Evolutionary conservation across 2,888 invertebrate species (phyloP), one percentile per base, ranked within the genome.

Genomic region (Xanthia togata): DNA sequence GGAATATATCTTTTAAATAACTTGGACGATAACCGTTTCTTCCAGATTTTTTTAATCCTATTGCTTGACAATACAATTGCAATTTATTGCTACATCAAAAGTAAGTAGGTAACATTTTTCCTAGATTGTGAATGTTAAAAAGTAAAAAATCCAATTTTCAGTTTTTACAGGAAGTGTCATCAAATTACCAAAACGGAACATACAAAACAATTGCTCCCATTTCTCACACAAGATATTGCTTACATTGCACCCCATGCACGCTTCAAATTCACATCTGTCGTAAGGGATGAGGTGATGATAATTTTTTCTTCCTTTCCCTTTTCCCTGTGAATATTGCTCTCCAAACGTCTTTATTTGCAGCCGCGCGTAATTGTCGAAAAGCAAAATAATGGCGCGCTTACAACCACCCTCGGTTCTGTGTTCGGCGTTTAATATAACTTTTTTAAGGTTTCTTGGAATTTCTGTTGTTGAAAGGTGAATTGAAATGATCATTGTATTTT

Each of bases 261-360:
- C n/a, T 50, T 59, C 57, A 59, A 78, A 31, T 79, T 80, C 88
- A 65, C 62, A 74, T 75, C 84, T 79, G 88, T 78, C 47, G 69
- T 60, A 55, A 70, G 89, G 90, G 88, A 91, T 87, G 91, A 92
- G 91, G 93, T 92, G 93, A 93, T 93, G 93, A 93, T 94, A 92
- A 91, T 93, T 93, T 93, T 93, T 88, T 93, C 92, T 93, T 91
- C 89, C 87, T 79, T 60, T 85, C 89, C 79, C 77, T 78, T 88
- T 50, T 91, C 91, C 90, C 90, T 83, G 89, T 88, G 90, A 91
- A 92, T 93, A 93, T 93, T 90, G 82, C 86, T 90, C 85, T 79
- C 79, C 64, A 85, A 90, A 92, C 90, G 93, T 92, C 93, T 94
- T 93, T 93, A 93, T 94, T 93, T 89, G 85, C 85, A 82, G 86